Conservation (phyloP, 2,888 invertebrate species). For the Pyrrhosoma nymphula region DNA sequence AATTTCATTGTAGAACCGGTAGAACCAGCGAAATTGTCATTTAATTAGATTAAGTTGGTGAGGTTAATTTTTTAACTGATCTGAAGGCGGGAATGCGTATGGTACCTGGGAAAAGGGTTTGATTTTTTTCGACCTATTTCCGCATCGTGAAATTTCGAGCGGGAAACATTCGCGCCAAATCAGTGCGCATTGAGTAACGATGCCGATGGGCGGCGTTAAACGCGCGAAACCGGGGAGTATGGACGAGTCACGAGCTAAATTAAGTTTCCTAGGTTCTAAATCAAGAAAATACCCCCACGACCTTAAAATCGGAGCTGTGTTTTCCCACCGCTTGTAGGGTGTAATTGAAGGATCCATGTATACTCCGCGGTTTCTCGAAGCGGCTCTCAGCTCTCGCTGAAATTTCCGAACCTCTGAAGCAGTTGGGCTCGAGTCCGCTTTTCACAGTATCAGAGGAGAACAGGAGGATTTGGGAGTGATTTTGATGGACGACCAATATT, state of each 20-base stretch:
- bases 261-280: conserved; percentile 29
- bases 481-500: no score
- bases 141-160: not conserved
- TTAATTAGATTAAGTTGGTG: not conserved
- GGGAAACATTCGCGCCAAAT: not conserved
- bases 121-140: no score
- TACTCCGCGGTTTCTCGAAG: not conserved
- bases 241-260: conserved; percentile 33
- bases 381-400: not conserved
- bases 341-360: not conserved
- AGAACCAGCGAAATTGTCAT: no score
- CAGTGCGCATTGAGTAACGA: conserved; percentile 16
- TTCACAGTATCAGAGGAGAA: no score
- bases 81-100: not conserved
- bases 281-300: not conserved
- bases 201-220: not conserved
- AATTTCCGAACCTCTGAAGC: not conserved
- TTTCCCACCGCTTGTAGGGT: not conserved
- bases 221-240: not conserved
- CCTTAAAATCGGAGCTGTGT: conserved; percentile 21
- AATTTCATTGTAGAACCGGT: no score
- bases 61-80: not conserved
- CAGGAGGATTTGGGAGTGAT: no score
- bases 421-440: not conserved
- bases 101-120: not conserved